phyloP scores from a whole-genome alignment of 1,140 invertebrate species.

The Pseudachorutes palmiensis region DNA sequence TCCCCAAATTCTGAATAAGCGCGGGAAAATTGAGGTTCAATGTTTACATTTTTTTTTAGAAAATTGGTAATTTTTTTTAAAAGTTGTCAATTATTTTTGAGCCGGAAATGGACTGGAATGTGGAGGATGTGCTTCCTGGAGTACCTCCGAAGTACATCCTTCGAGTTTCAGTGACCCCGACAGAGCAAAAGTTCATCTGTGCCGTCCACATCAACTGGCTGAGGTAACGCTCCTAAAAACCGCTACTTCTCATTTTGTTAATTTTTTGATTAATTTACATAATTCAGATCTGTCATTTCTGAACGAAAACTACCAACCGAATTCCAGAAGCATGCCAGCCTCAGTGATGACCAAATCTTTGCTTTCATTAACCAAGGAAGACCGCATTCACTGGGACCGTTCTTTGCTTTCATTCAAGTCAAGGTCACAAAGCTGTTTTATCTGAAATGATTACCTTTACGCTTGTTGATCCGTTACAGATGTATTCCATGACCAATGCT shows the following conservation, averaged over 20 bases:
- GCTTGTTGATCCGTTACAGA: constrained; percentile 14
- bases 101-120: too few relatives aligned
- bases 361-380: constrained; percentile 48
- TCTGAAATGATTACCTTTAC: constrained; percentile 13
- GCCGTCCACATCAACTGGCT: constrained; percentile 60
- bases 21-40: too few relatives aligned
- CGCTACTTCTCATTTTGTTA: not conserved
- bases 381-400: constrained; percentile 48
- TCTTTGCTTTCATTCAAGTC: constrained; percentile 54
- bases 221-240: constrained; percentile 43
- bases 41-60: too few relatives aligned
- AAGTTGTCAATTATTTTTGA: too few relatives aligned
- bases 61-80: too few relatives aligned
- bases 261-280: not conserved
- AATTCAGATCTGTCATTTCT: constrained; percentile 42
- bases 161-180: constrained; percentile 23
- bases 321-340: constrained; percentile 42
- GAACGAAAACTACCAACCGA: constrained; percentile 46
- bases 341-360: constrained; percentile 47
- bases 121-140: constrained; percentile 20
- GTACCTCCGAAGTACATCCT: constrained; percentile 26
- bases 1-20: too few relatives aligned
- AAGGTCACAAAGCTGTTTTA: constrained; percentile 43
- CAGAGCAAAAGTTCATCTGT: constrained; percentile 50
- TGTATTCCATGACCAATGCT: not conserved